Percentiles rank a stretch among this genome's conserved stretches.
Conservation (phyloP, 1,140 invertebrate species). For the Aphelinus certus region DNA sequence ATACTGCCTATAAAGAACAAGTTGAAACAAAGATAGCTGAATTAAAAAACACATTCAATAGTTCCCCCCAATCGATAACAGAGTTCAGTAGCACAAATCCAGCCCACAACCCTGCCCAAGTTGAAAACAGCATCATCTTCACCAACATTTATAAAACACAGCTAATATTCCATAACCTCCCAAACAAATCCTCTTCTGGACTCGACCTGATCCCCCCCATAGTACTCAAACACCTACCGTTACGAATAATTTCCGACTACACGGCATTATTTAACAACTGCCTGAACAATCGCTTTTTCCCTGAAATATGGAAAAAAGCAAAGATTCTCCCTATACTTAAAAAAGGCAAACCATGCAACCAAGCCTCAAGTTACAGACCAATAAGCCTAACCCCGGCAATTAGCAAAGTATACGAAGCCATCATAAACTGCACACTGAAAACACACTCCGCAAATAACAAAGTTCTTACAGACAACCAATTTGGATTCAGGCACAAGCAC, state of each 20-base stretch:
- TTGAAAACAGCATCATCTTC: neutral
- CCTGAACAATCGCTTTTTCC: neutral
- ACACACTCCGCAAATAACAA: conserved; percentile 33
- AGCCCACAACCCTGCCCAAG: neutral
- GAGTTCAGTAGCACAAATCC: neutral
- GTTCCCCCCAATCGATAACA: neutral
- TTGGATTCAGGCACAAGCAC: conserved; percentile 37
- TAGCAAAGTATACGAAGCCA: conserved; percentile 46
- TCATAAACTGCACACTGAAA: conserved; percentile 15
- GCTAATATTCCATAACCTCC: neutral
- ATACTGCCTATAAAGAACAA: neutral
- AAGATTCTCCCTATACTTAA: conserved; percentile 5
- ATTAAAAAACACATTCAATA: neutral
- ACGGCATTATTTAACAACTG: conserved; percentile 15
- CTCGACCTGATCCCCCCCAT: conserved; percentile 13
- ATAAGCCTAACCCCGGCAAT: conserved; percentile 54
- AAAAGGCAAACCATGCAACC: conserved; percentile 25
- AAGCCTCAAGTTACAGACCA: conserved; percentile 40
- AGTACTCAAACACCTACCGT: conserved; percentile 8
- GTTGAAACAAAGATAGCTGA: neutral
- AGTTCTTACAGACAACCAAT: conserved; percentile 43
- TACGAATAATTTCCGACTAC: neutral
- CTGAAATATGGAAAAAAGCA: conserved; percentile 3
- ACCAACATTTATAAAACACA: neutral
- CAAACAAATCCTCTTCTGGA: conserved; percentile 9